A percentile compares a stretch with the other conserved stretches of the same genome.
phyloP scores from a whole-genome alignment of 2,113 vertebrate species.

The Mohoua ochrocephala region DNA sequence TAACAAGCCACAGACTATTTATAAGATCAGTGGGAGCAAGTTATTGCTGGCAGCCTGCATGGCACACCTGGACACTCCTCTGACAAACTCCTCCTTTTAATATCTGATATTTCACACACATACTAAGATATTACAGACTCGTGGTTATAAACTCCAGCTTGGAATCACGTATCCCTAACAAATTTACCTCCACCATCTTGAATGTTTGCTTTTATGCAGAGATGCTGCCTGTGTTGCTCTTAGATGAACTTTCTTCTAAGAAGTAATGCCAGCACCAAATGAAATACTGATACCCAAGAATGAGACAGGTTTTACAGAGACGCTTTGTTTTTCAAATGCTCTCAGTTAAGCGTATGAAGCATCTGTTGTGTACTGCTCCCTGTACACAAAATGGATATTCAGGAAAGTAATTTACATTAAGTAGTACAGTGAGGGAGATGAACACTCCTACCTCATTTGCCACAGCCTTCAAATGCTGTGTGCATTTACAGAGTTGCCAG shows the following conservation, averaged over 20 bases:
- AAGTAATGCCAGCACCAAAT: neutral
- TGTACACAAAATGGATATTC: neutral
- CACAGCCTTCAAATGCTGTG: neutral
- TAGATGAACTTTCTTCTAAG: neutral
- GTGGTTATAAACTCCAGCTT: neutral
- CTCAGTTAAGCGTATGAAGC: neutral
- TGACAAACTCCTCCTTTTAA: neutral
- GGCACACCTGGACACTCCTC: neutral
- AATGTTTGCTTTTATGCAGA: neutral
- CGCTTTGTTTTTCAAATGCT: neutral
- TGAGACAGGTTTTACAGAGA: neutral
- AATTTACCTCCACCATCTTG: neutral
- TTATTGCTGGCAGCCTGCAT: neutral
- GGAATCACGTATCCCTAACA: neutral
- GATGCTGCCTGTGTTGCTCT: neutral
- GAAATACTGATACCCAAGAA: neutral
- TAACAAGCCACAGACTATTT: neutral
- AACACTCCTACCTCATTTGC: slow-evolving; percentile 21
- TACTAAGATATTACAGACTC: neutral
- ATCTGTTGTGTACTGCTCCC: neutral
- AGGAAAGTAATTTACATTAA: neutral
- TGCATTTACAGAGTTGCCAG: neutral
- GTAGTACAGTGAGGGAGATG: neutral
- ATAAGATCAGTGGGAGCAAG: neutral
- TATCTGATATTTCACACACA: neutral